Evolutionary conservation across 2,113 vertebrate genomes (phyloP).

Genomic region (Laticauda colubrina): DNA sequence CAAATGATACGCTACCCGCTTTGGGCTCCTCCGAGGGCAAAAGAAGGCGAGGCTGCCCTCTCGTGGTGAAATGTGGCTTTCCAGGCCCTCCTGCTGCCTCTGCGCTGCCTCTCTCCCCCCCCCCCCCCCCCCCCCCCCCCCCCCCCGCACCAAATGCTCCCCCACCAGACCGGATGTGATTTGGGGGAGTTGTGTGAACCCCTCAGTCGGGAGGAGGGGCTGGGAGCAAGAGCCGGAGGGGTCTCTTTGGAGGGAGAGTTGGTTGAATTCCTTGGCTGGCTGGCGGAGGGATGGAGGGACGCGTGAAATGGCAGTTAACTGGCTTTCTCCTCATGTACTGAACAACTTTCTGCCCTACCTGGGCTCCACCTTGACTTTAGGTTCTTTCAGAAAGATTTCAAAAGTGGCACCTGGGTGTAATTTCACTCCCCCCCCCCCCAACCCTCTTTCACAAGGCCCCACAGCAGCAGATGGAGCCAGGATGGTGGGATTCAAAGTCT

Average conservation of each 20-base stretch:
- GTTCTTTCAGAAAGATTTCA: neutral
- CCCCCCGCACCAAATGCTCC: neutral
- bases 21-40: neutral
- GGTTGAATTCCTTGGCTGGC: neutral
- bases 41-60: neutral
- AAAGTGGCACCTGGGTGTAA: neutral
- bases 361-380: neutral
- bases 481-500: too few species aligned
- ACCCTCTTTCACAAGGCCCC: neutral
- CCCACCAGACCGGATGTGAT: neutral
- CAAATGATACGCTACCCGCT: neutral
- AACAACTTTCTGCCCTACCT: neutral
- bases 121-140: neutral
- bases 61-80: neutral
- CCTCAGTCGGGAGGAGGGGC: neutral
- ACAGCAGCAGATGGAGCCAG: neutral
- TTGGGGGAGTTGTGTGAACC: neutral
- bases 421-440: neutral
- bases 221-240: neutral
- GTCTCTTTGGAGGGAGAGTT: neutral
- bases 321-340: neutral
- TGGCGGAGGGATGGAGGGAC: neutral
- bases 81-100: too few species aligned
- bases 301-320: neutral
- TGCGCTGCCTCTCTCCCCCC: neutral